Evolutionary conservation across 2,113 vertebrate species (phyloP), one percentile per base, ranked within the genome.

Genomic region (Misgurnus anguillicaudatus): DNA sequence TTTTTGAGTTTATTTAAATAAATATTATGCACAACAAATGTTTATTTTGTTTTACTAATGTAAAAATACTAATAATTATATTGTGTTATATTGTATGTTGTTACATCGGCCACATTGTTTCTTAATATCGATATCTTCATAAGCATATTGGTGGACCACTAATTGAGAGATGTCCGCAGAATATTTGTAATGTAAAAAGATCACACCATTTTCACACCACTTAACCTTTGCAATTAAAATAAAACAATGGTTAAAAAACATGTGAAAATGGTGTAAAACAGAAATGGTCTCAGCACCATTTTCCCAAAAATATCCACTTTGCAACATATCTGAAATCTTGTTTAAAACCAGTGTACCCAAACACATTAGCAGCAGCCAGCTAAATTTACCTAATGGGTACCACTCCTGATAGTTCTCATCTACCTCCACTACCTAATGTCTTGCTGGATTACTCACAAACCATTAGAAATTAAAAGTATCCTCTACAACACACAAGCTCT

Each of bases 381-480:
- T 41, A 53, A 70, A 53, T 53, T 16, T 53, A 17, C 14, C 47
- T 53, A 69, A 11, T 9, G 9, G 42, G n/a, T 21, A 21, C 17
- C 8, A 51, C 7, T 11, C 57, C n/a, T 5, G 16, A 61, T 69
- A 21, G 75, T 58, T 62, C 9, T n/a, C 47, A 70, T 70, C 41
- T 39, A 55, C 41, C 13, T 31, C 51, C 31, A 19, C 17, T 45
- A 10, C 19, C 10, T 61, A 57, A 45, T 74, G 9, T 69, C 31
- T 31, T 39, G 19, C 11, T 21, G 65, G 31, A 61, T 75, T 61
- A 69, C 45, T 60, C 21, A 45, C 41, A 79, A 55, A 75, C 19
- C 1, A 39, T 51, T 79, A 6, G 21, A 68, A 65, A 75, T 77
- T 69, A 73, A 77, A 78, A 72, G 41, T 57, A 66, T 60, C 77